Evolutionary conservation across 1,140 invertebrate species (phyloP).

Genomic region (Colletes gigas): DNA sequence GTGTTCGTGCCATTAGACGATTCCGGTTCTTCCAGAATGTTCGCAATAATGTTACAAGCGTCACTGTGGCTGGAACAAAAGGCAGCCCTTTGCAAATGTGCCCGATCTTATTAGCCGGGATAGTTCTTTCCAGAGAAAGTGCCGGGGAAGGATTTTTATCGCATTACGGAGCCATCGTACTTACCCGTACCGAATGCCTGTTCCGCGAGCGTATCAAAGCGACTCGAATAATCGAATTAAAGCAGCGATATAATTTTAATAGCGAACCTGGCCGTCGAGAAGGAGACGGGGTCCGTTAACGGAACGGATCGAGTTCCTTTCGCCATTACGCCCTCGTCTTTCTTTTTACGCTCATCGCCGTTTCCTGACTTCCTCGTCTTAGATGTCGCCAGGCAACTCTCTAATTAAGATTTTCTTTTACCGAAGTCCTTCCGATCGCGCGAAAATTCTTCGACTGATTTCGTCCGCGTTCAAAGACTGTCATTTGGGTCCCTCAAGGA

Average conservation of each 20-base stretch:
- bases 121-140: constrained; percentile 33
- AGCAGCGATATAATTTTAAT: constrained; percentile 57
- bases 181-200: constrained; percentile 19
- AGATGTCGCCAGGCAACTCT: not conserved
- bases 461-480: no score
- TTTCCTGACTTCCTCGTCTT: no score
- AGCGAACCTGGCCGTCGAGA: not conserved
- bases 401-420: constrained; percentile 14
- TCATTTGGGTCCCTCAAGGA: no score
- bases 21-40: constrained; percentile 48
- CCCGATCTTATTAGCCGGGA: constrained; percentile 58
- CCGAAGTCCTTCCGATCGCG: not conserved
- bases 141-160: constrained; percentile 59
- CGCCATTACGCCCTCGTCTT: constrained; percentile 3
- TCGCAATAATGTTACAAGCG: constrained; percentile 53
- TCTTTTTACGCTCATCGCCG: not conserved
- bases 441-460: no score
- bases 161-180: constrained; percentile 43
- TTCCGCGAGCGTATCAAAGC: constrained; percentile 52
- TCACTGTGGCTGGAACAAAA: constrained; percentile 46
- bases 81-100: constrained; percentile 51
- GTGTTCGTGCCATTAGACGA: constrained; percentile 54
- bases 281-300: constrained; percentile 34
- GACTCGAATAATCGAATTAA: constrained; percentile 62
- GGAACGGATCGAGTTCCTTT: constrained; percentile 48